phyloP scores from a whole-genome alignment of 2,888 invertebrate species.

The Nymphalis c-album region DNA sequence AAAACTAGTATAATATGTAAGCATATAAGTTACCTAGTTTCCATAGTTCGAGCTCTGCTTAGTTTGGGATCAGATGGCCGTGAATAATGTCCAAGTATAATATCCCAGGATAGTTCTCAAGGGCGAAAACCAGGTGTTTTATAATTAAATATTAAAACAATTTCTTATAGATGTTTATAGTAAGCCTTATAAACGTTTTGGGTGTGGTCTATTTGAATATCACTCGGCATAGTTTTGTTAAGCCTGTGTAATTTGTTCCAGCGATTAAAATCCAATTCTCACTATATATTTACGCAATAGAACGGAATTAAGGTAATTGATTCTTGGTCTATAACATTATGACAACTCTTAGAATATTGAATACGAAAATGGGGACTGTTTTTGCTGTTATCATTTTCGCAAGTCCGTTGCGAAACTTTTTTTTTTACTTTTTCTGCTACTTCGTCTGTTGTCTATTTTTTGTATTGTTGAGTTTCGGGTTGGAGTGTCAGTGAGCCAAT shows the following conservation, averaged over 20 bases:
- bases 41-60: too few species aligned
- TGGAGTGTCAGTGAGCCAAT: too few species aligned
- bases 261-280: conserved; percentile 40
- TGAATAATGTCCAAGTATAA: too few species aligned
- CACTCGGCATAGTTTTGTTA: conserved; percentile 19
- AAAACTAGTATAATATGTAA: too few species aligned
- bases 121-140: too few species aligned
- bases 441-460: neutral
- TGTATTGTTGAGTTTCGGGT: too few species aligned
- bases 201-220: conserved; percentile 38
- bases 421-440: neutral
- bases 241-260: conserved; percentile 36
- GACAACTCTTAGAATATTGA: conserved; percentile 7
- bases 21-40: too few species aligned
- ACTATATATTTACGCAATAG: conserved; percentile 31
- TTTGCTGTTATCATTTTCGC: neutral
- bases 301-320: conserved; percentile 32
- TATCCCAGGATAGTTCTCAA: too few species aligned
- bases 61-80: too few species aligned
- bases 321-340: conserved; percentile 7
- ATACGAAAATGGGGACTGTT: neutral
- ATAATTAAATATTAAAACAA: too few species aligned
- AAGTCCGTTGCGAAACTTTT: neutral
- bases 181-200: conserved; percentile 5
- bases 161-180: neutral